Base-by-base conservation (phyloP, 2,888 invertebrate species). In the Melitaea athalia region DNA sequence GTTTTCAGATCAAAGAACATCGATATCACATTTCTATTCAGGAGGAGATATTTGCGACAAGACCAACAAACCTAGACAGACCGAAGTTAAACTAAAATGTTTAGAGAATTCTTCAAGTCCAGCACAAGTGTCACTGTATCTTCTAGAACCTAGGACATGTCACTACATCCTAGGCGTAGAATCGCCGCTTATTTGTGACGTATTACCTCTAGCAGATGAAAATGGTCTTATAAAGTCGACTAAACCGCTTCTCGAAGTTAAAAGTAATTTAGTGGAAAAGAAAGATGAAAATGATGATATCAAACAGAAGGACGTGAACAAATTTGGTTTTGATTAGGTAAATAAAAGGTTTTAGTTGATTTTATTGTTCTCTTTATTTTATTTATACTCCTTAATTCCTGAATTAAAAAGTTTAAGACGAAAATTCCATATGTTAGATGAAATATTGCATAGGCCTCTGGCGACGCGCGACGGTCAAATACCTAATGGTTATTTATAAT, bases 81-180 rank as follows among this genome's bases (percentile, higher is more conserved):
- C 98, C 0, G 98, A 98, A 92, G 96, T 97, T 0, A 96, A 96
- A 81, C 86, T 97, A 0, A 97, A 96, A 79, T 98, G 97, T 79
- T 84, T 95, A 12, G 95, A 95, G 72, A 95, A 95, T 78, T 93
- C 95, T 0, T 94, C 94, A 0, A 97, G 95, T 81, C 94, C 96
- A 0, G 96, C 97, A 15, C 95, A 97, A 72, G 97, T 99, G 0
- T 96, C 98, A 0, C 93, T 99, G 69, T 98, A 97, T 84, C 91
- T 99, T 24, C 86, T 98, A 5, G 99, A 99, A 83, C 99, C 99
- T 0, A 95, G 95, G 80, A 96, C 97, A 0, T 99, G 99, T 83
- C 97, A 98, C 87, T 99, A 99, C 84, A 96, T 98, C 65, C 91
- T 99, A 63, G 97, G 97, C n/a, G 97, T 99, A 0, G 99, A 99